These are phyloP conservation scores for Lasioglossum leucozonium DNA, from an alignment of 2,888 invertebrate genomes.

Conservation along the genomic window DNA sequence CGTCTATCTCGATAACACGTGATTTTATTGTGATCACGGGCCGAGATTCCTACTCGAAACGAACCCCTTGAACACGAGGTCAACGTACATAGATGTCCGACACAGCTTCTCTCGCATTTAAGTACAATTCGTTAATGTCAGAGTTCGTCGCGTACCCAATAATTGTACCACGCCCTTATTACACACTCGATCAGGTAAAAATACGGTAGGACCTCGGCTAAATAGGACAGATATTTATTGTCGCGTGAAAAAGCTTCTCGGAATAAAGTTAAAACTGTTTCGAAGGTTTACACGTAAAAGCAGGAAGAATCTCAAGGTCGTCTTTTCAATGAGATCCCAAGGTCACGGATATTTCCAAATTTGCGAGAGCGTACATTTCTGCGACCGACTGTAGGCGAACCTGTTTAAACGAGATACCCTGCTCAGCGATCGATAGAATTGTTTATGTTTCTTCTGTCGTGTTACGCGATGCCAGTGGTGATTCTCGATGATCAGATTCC, in stretches of 20 bases:
- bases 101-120: not conserved
- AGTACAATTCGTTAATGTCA: not conserved
- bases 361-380: not conserved
- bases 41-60: not conserved
- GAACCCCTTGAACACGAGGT: not conserved
- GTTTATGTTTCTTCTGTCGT: not conserved
- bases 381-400: not conserved
- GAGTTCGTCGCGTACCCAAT: not conserved
- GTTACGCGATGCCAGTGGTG: not conserved
- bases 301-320: not conserved
- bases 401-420: not conserved
- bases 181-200: not conserved
- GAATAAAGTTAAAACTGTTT: not conserved
- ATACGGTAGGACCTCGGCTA: not conserved
- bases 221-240: not conserved
- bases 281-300: not conserved
- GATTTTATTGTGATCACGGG: not conserved
- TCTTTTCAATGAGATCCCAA: not conserved
- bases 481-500: not conserved
- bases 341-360: not conserved
- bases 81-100: not conserved
- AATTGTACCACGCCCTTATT: not conserved
- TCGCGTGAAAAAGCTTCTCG: not conserved
- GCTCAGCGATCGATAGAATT: not conserved
- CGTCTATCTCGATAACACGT: not conserved